These are phyloP conservation scores for Siphlonurus alternatus DNA, from an alignment of 2,888 invertebrate species.

Conservation along the genomic window DNA sequence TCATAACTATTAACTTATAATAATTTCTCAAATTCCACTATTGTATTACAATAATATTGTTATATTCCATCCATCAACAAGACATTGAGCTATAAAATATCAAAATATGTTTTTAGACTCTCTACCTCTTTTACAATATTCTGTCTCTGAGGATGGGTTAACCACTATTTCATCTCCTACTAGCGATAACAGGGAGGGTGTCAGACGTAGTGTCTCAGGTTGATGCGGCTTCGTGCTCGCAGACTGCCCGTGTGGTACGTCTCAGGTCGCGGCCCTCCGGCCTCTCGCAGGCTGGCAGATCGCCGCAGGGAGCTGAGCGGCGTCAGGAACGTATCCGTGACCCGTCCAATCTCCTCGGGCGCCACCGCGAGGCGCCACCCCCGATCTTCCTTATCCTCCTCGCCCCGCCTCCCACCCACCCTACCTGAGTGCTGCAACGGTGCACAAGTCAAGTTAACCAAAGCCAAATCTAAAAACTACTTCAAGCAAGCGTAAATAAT, in stretches of 20 bases:
- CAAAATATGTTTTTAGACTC: no score
- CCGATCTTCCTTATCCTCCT: no score
- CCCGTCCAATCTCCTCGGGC: background rate
- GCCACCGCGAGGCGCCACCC: background rate
- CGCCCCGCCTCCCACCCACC: background rate
- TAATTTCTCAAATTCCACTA: no score
- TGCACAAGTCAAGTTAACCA: background rate
- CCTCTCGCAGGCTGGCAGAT: constrained; percentile 29
- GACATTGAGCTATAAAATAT: no score
- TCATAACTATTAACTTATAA: no score
- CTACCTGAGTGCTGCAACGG: background rate
- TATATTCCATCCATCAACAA: no score
- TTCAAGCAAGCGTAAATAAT: background rate
- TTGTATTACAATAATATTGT: no score
- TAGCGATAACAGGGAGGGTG: background rate
- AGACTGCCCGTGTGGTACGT: background rate
- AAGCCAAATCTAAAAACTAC: background rate
- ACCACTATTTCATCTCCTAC: background rate
- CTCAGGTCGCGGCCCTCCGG: constrained; percentile 20
- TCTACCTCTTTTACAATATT: no score
- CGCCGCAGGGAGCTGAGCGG: constrained; percentile 33
- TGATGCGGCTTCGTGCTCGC: constrained; percentile 19
- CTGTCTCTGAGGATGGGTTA: no score
- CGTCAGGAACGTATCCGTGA: constrained; percentile 24
- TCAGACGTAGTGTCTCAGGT: background rate